These are phyloP conservation scores for Apteryx owenii DNA, from an alignment of 2,113 vertebrate species.

Conservation along the genomic window DNA sequence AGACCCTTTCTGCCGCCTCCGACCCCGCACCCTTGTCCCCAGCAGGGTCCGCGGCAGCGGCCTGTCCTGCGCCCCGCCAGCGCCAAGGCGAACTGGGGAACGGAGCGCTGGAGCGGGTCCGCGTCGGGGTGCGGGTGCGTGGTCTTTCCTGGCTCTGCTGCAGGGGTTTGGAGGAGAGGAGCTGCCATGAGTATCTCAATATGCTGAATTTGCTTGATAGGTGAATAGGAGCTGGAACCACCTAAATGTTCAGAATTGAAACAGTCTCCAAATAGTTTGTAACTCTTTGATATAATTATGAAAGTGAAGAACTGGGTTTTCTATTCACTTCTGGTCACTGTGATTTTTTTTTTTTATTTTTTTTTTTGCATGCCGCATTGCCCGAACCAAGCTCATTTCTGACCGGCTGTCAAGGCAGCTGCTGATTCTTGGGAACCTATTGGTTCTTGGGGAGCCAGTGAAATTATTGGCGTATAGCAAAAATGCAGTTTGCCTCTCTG, in stretches of 20 bases:
- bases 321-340: accelerated
- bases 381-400: neutral
- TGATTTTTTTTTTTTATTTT: too few relatives aligned
- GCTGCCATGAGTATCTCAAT: accelerated
- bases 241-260: neutral
- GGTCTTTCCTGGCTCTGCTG: neutral
- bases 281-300: neutral
- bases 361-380: neutral
- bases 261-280: accelerated
- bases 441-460: neutral
- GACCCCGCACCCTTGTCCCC: too few relatives aligned
- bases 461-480: accelerated
- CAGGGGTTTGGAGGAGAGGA: neutral
- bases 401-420: neutral
- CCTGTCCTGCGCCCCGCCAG: too few relatives aligned
- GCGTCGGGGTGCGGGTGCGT: accelerated
- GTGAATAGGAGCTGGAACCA: too few relatives aligned
- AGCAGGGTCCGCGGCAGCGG: too few relatives aligned
- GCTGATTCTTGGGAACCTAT: neutral
- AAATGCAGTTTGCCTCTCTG: accelerated
- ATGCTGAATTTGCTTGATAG: neutral
- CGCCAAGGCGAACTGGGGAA: accelerated
- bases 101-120: accelerated
- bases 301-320: neutral
- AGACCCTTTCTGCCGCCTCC: too few relatives aligned